Evolutionary conservation across 2,888 invertebrate species (phyloP), one percentile per base, ranked within the genome.

Genomic region (Synanthedon formicaeformis): DNA sequence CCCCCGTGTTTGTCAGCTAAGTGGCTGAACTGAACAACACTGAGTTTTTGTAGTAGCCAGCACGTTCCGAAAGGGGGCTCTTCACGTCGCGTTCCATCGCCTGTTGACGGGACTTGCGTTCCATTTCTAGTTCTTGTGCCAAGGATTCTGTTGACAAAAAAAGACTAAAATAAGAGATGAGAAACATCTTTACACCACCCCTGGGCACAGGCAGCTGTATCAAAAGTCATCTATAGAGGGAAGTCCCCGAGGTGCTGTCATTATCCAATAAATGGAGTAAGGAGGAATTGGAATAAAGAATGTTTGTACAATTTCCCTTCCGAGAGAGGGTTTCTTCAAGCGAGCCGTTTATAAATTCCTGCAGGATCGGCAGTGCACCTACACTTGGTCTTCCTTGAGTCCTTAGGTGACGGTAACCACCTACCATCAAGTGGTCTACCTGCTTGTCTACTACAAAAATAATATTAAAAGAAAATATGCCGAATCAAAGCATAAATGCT

Each of bases 21-120:
- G 95, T 95, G 73, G 95, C 95, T 76, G 95, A 95, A 67, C 95
- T 95, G 80, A 95, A 96, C 60, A 96, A 89, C 62, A 96, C 95
- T 41, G 96, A 95, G 84, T 95, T 96, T 86, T 96, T 96, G 89
- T 95, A 96, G 83, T 96, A 96, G 66, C 92, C 91, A 61, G 91
- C 90, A 57, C 93, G 90, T 81, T 95, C 95, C 67, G 94, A 94
- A 58, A 95, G 89, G 41, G 95, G 94, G 65, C 95, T 94, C 82
- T 95, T 95, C 53, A 95, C 94, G 73, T 95, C 95, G 60, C 94
- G 91, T 73, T 95, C 95, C 76, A 91, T 88, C 60, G 91, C 91
- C 67, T 93, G 94, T 71, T 94, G 94, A 60, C 95, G 92, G 50
- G 92, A 91, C 81, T 96, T 95, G 78, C 95, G 91, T 79, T 96